Evolutionary conservation across 2,113 vertebrate genomes (phyloP).

Genomic region (Petromus typicus): DNA sequence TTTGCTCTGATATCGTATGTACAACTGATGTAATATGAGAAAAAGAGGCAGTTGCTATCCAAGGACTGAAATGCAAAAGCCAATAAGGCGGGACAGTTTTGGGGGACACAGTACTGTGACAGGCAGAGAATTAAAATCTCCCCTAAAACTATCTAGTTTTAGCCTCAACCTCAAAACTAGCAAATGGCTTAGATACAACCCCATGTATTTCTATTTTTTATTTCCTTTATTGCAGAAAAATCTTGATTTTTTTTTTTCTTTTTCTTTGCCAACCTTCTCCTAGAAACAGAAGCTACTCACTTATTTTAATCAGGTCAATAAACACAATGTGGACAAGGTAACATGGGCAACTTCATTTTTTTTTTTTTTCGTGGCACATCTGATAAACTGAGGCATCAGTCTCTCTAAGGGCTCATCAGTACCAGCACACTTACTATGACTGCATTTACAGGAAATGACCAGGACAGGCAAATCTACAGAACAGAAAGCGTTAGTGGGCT

Average conservation of each 20-base stretch:
- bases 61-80: not conserved
- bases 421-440: too few relatives aligned
- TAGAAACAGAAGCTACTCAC: not conserved
- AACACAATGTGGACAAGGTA: not conserved
- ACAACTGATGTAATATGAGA: not conserved
- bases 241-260: not conserved
- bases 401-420: not conserved
- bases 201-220: not conserved
- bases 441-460: too few relatives aligned
- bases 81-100: not conserved
- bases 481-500: too few relatives aligned
- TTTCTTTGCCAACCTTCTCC: not conserved
- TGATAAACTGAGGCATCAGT: not conserved
- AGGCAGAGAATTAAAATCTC: not conserved
- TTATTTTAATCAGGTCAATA: not conserved
- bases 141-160: not conserved
- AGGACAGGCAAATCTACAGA: too few relatives aligned
- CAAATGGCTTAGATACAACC: not conserved
- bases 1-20: rapidly evolving
- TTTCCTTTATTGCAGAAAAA: not conserved
- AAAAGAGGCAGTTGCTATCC: not conserved
- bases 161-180: not conserved
- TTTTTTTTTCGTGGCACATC: not conserved
- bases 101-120: not conserved
- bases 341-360: not conserved